These are phyloP conservation scores for Homarus gammarus DNA, from an alignment of 2,888 invertebrate genomes.

Conservation along the genomic window DNA sequence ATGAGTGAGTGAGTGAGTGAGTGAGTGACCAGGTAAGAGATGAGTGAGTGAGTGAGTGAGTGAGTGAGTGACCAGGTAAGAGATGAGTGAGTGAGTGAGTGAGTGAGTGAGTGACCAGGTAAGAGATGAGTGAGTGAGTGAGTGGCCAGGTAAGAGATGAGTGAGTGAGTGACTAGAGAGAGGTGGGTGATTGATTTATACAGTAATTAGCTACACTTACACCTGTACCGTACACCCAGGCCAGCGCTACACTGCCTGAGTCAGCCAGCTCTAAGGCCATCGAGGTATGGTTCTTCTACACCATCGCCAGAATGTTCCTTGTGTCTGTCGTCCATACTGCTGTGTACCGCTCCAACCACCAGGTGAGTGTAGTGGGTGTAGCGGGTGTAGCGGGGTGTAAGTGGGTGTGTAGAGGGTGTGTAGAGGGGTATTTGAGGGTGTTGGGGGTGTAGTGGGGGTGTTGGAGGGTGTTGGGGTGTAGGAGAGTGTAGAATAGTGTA, in stretches of 20 bases:
- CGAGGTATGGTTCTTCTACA: constrained; percentile 68
- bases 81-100: no score
- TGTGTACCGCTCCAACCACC: constrained; percentile 35
- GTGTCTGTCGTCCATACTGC: constrained; percentile 53
- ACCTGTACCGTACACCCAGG: constrained; percentile 38
- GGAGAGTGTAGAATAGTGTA: background rate
- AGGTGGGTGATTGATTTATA: no score
- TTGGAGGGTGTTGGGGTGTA: background rate
- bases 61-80: no score
- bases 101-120: no score
- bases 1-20: no score
- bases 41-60: no score
- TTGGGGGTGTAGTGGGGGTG: background rate
- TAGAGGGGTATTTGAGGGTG: background rate
- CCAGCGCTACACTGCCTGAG: constrained; percentile 61
- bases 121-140: no score
- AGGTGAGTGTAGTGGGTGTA: background rate
- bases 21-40: no score
- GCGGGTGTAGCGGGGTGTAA: background rate
- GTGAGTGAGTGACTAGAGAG: no score
- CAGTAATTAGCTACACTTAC: no score
- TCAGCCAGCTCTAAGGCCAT: constrained; percentile 61
- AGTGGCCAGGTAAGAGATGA: no score
- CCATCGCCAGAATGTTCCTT: constrained; percentile 63
- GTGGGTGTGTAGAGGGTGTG: background rate